A percentile compares a stretch with the other conserved stretches of the same genome.
Conservation (phyloP, 2,888 invertebrate species). For the Netelia virgata region DNA sequence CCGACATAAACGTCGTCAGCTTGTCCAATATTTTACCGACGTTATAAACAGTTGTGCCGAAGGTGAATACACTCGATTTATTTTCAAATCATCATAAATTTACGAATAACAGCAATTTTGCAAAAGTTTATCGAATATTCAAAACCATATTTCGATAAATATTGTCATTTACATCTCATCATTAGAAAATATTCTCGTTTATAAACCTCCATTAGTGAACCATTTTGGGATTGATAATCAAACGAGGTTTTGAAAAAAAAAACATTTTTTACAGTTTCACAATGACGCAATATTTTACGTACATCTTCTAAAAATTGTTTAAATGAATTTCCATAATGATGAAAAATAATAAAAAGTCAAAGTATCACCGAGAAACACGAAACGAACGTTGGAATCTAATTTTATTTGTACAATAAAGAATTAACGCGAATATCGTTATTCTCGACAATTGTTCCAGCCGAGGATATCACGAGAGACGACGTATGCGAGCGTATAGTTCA, state of each 20-base stretch:
- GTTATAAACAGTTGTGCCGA: conserved; percentile 91
- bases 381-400: too few species aligned
- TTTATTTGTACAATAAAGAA: background rate
- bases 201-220: too few species aligned
- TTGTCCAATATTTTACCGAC: conserved; percentile 92
- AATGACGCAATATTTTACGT: too few species aligned
- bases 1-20: conserved; percentile 89
- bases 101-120: background rate
- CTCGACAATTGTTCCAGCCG: conserved; percentile 83
- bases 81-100: background rate
- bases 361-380: background rate
- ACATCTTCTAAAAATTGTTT: too few species aligned
- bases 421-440: background rate
- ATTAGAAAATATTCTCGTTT: too few species aligned
- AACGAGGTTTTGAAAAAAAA: too few species aligned
- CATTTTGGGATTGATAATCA: too few species aligned
- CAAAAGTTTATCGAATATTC: too few species aligned
- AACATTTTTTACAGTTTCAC: too few species aligned
- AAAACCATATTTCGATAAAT: too few species aligned
- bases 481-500: conserved; percentile 88
- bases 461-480: conserved; percentile 84
- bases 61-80: conserved; percentile 82
- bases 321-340: too few species aligned
- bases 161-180: too few species aligned
- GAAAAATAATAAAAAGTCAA: background rate